Percentiles rank a stretch among this genome's conserved stretches.
phyloP scores from a whole-genome alignment of 2,888 invertebrate species.

The Pheosia gnoma region DNA sequence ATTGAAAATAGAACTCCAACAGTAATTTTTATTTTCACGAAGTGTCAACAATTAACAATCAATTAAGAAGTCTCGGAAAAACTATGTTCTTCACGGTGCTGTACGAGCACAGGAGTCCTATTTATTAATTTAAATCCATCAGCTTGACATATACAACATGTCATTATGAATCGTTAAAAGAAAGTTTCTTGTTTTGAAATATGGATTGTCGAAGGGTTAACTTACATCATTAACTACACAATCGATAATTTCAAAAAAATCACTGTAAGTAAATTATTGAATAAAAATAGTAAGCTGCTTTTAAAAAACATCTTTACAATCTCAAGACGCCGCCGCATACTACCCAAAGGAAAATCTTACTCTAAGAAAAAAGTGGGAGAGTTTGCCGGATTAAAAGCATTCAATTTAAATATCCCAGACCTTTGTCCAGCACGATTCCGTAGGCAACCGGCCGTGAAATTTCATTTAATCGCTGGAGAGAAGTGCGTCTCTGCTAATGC shows the following conservation, averaged over 20 bases:
- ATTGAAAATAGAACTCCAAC: no score
- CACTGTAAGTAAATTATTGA: slow-evolving; percentile 3
- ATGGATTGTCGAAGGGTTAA: no score
- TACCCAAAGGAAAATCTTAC: slow-evolving; percentile 42
- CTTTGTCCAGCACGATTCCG: slow-evolving; percentile 77
- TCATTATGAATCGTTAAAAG: no score
- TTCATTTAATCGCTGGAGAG: slow-evolving; percentile 80
- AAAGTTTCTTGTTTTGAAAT: no score
- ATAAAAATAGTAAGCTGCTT: slow-evolving; percentile 14
- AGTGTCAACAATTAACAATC: no score
- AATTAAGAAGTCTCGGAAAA: no score
- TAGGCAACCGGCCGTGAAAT: slow-evolving; percentile 78
- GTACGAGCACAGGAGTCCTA: no score
- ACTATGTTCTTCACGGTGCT: no score
- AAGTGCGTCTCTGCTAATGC: slow-evolving; percentile 81
- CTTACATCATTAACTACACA: no score
- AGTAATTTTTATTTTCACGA: no score
- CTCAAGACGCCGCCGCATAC: slow-evolving; percentile 36
- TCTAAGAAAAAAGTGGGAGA: slow-evolving; percentile 56
- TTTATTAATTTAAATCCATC: no score
- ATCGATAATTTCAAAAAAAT: not conserved
- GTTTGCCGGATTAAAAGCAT: slow-evolving; percentile 72
- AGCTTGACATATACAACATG: no score
- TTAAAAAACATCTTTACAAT: slow-evolving; percentile 30
- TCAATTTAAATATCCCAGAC: slow-evolving; percentile 77